A percentile compares a stretch with the other conserved stretches of the same genome.
phyloP scores from a whole-genome alignment of 2,888 invertebrate species.

The Adineta ricciae region DNA sequence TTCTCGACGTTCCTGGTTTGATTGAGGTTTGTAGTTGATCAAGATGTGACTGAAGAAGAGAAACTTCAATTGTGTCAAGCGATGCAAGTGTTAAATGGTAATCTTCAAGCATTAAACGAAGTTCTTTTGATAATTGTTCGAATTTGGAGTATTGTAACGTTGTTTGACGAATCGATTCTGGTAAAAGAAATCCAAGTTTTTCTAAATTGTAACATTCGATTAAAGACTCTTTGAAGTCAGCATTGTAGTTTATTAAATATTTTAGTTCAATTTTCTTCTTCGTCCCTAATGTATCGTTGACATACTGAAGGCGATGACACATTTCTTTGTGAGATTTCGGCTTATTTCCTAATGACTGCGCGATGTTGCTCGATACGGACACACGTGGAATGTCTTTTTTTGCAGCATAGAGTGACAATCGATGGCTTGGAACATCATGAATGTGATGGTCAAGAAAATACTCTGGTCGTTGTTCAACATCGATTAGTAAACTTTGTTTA shows the following conservation, averaged over 20 bases:
- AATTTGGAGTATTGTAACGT: not conserved
- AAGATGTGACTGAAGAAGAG: not conserved
- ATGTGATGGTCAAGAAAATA: not conserved
- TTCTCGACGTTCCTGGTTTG: not conserved
- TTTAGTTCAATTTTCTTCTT: slow-evolving; percentile 8
- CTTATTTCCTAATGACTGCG: not conserved
- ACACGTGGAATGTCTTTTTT: not conserved
- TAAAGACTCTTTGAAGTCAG: not conserved
- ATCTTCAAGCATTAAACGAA: not conserved
- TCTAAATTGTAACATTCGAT: not conserved
- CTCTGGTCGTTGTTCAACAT: not conserved
- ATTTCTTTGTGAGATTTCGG: not conserved
- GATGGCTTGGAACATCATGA: not conserved
- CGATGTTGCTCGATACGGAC: not conserved
- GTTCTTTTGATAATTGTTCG: not conserved
- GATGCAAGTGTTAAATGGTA: not conserved
- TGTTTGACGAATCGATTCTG: not conserved
- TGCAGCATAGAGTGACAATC: not conserved
- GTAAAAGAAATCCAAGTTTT: not conserved
- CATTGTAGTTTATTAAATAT: not conserved
- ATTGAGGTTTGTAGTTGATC: not conserved
- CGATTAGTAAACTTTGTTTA: not conserved
- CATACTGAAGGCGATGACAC: not conserved
- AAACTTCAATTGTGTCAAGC: not conserved
- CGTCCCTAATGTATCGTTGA: not conserved